A percentile compares a stretch with the other conserved stretches of the same genome.
Evolutionary conservation across 2,888 invertebrate species (phyloP).

Genomic region (Drosophila silvestris): DNA sequence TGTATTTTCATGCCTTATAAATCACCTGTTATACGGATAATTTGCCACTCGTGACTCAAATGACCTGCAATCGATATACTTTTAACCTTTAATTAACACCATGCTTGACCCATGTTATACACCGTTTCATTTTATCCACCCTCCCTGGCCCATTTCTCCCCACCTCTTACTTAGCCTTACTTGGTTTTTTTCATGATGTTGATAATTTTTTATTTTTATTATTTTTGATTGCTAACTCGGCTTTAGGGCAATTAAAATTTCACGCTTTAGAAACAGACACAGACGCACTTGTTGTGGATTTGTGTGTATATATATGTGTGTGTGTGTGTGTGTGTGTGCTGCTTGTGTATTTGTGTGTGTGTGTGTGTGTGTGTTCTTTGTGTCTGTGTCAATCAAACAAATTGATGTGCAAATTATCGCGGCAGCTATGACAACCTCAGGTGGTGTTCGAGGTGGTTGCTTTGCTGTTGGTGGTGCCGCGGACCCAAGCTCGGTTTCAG

Average conservation of each 20-base stretch:
- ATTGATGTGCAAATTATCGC: constrained; percentile 66
- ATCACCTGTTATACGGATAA: neutral
- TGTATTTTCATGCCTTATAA: neutral
- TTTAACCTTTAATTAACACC: constrained; percentile 46
- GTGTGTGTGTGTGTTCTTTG: constrained; percentile 28
- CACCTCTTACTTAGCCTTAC: constrained; percentile 32
- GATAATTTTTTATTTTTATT: constrained; percentile 16
- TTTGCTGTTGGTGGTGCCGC: constrained; percentile 26
- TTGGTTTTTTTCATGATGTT: constrained; percentile 22
- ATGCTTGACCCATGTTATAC: constrained; percentile 49
- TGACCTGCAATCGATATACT: constrained; percentile 37
- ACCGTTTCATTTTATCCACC: constrained; percentile 34
- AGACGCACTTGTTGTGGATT: neutral
- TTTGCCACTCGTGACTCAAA: neutral
- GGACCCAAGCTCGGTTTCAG: neutral
- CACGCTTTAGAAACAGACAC: constrained; percentile 62
- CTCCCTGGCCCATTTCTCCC: neutral
- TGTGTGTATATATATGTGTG: neutral
- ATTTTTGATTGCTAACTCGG: constrained; percentile 45
- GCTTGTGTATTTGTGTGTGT: neutral
- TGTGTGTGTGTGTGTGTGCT: constrained; percentile 18
- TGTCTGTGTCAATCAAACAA: constrained; percentile 59
- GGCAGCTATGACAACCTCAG: constrained; percentile 76
- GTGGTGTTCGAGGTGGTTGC: constrained; percentile 56
- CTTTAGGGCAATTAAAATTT: constrained; percentile 75